A percentile compares a stretch with the other conserved stretches of the same genome.
phyloP scores from a whole-genome alignment of 2,888 invertebrate genomes.

The Trichogramma evanescens region DNA sequence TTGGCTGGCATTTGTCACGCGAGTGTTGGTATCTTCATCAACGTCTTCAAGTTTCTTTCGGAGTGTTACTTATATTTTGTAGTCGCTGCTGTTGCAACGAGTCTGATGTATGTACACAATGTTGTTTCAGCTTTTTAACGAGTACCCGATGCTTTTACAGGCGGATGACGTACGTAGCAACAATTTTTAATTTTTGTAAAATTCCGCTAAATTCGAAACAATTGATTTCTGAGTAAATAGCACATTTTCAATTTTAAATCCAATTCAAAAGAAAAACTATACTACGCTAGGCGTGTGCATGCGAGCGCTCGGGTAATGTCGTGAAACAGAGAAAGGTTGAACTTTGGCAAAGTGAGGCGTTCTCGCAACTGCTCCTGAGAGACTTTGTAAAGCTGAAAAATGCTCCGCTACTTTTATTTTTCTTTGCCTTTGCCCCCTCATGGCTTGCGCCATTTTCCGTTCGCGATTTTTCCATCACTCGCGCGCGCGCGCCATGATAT shows the following conservation, averaged over 20 bases:
- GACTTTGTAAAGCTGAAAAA: constrained; percentile 35
- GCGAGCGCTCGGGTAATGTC: constrained; percentile 19
- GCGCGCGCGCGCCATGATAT: constrained; percentile 34
- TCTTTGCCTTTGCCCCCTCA: constrained; percentile 33
- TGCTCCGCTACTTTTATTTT: constrained; percentile 44
- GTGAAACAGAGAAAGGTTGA: background rate
- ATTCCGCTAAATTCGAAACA: too few species aligned
- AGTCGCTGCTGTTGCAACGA: background rate
- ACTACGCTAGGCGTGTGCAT: constrained; percentile 9
- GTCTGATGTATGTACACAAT: background rate
- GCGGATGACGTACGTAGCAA: background rate
- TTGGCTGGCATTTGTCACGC: constrained; percentile 38
- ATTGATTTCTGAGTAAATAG: too few species aligned
- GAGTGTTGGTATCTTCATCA: constrained; percentile 36
- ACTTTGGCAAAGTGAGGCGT: background rate
- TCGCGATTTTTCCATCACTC: constrained; percentile 47
- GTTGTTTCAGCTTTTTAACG: constrained; percentile 36
- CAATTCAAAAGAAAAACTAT: too few species aligned
- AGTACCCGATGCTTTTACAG: constrained; percentile 36
- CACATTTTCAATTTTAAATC: too few species aligned
- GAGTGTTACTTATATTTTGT: constrained; percentile 20
- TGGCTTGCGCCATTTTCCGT: constrained; percentile 24
- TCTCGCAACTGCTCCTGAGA: constrained; percentile 19
- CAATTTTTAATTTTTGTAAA: too few species aligned
- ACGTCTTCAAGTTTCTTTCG: constrained; percentile 43